Conservation (phyloP, 2,888 invertebrate genomes). For the Pyrrhia umbra region DNA sequence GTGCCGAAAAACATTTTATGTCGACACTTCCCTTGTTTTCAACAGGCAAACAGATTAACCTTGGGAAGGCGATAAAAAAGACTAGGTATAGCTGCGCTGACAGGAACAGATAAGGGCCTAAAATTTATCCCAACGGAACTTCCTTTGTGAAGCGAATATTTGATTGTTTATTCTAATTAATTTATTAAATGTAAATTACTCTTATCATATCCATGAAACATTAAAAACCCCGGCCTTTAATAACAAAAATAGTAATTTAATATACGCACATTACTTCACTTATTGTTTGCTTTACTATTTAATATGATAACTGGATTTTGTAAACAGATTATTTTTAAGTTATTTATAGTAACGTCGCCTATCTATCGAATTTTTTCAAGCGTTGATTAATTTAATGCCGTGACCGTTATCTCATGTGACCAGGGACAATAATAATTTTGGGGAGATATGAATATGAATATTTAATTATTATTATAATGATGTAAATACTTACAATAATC, state of each 20-base stretch:
- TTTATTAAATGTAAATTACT: too few species aligned
- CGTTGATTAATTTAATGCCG: conserved; percentile 9
- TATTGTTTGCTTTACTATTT: not conserved
- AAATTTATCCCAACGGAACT: not conserved
- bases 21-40: not conserved
- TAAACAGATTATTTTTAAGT: not conserved
- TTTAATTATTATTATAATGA: not conserved
- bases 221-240: too few species aligned
- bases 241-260: too few species aligned
- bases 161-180: not conserved
- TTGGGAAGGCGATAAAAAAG: too few species aligned
- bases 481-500: conserved; percentile 92
- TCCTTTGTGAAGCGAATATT: not conserved
- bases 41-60: not conserved
- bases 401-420: not conserved
- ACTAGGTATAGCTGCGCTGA: not conserved
- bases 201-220: too few species aligned
- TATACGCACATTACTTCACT: too few species aligned
- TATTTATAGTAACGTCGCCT: not conserved
- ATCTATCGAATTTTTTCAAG: conserved; percentile 13
- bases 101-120: not conserved
- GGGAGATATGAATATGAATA: not conserved
- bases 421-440: not conserved
- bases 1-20: not conserved
- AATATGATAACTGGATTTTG: not conserved